phyloP scores from a whole-genome alignment of 1,140 invertebrate genomes.

The Chlorops oryzae region DNA sequence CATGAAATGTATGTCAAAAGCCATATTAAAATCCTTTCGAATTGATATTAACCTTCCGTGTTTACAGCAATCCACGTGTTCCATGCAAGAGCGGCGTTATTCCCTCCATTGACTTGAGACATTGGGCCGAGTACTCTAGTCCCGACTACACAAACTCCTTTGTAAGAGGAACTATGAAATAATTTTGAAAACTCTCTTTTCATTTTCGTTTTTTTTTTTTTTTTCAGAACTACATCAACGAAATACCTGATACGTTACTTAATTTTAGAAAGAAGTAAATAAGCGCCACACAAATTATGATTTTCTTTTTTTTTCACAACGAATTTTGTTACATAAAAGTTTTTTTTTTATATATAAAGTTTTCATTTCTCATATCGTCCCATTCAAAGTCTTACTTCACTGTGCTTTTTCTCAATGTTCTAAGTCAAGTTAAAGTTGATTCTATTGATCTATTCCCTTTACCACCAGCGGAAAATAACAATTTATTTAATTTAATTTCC shows the following conservation, averaged over 20 bases:
- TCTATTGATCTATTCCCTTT: too few relatives aligned
- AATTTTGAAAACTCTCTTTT: not conserved
- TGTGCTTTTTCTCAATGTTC: too few relatives aligned
- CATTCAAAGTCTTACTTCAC: too few relatives aligned
- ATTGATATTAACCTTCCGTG: constrained; percentile 1
- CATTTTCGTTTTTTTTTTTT: constrained; percentile 5
- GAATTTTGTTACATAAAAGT: too few relatives aligned
- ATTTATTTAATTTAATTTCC: too few relatives aligned
- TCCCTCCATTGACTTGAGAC: constrained; percentile 76
- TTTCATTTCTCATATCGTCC: too few relatives aligned
- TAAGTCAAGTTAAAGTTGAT: too few relatives aligned
- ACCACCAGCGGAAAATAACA: too few relatives aligned
- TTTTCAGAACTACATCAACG: constrained; percentile 44
- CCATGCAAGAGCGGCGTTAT: constrained; percentile 81
- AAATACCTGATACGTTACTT: constrained; percentile 44
- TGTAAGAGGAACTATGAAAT: not conserved
- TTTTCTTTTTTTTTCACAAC: too few relatives aligned
- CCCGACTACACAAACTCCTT: constrained; percentile 31
- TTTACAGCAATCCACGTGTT: constrained; percentile 77
- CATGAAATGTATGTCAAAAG: constrained; percentile 82
- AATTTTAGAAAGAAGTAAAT: constrained; percentile 40
- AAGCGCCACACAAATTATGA: too few relatives aligned
- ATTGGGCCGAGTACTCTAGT: constrained; percentile 71
- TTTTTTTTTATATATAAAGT: too few relatives aligned
- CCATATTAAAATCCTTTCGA: not conserved